Evolutionary conservation across 2,113 vertebrate genomes (phyloP).

Genomic region (Probosciger aterrimus): DNA sequence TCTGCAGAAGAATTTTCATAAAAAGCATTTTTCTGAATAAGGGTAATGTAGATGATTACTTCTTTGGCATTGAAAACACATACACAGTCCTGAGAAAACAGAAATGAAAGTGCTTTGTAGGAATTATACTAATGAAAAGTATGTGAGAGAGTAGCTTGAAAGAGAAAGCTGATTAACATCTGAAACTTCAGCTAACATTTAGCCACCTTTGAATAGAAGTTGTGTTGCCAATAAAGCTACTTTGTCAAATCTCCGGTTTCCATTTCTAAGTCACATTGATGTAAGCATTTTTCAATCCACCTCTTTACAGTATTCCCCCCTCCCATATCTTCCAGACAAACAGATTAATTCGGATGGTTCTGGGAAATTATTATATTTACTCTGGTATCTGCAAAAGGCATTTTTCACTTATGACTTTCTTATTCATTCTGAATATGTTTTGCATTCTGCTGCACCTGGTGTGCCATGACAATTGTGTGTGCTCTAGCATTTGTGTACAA

Average conservation of each 20-base stretch:
- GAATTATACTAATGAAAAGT: slow-evolving; percentile 14
- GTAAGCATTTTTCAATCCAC: background rate
- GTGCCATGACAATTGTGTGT: background rate
- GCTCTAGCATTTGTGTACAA: background rate
- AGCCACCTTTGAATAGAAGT: background rate
- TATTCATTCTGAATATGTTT: background rate
- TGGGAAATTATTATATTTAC: background rate
- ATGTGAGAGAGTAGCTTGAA: background rate
- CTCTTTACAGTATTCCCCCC: background rate
- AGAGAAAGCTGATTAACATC: background rate
- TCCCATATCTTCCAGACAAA: background rate
- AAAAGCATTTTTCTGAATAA: background rate
- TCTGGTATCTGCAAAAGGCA: background rate
- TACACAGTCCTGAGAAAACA: background rate
- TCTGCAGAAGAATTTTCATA: background rate
- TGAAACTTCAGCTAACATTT: slow-evolving; percentile 2
- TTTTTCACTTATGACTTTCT: background rate
- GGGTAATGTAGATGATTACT: background rate
- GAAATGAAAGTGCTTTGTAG: slow-evolving; percentile 19
- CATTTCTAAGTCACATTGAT: background rate
- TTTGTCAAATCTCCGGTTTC: background rate
- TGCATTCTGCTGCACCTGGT: background rate
- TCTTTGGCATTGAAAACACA: background rate
- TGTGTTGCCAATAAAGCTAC: background rate
- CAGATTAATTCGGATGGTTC: background rate